phyloP scores from a whole-genome alignment of 2,888 invertebrate genomes.

The Exephanes ischioxanthus region DNA sequence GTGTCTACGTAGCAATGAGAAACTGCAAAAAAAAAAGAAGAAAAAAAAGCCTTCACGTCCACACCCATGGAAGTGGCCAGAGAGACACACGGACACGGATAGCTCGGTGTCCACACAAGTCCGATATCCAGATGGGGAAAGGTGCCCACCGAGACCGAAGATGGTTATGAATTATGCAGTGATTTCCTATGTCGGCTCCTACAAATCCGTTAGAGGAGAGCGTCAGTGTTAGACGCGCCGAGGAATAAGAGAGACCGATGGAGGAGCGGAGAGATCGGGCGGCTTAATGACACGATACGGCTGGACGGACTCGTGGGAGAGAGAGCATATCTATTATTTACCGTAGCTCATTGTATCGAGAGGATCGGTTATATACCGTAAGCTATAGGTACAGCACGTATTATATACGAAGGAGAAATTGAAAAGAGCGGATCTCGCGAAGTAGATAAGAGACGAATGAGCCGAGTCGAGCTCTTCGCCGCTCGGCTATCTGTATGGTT shows the following conservation, averaged over 20 bases:
- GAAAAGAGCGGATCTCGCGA: conserved; percentile 65
- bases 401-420: conserved; percentile 62
- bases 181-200: conserved; percentile 52
- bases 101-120: conserved; percentile 16
- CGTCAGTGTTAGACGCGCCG: conserved; percentile 12
- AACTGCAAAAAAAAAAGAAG: background rate
- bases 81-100: background rate
- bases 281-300: conserved; percentile 71
- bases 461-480: conserved; percentile 24
- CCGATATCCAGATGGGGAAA: conserved; percentile 54
- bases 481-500: conserved; percentile 64
- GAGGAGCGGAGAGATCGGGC: conserved; percentile 45
- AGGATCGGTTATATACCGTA: conserved; percentile 60
- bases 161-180: conserved; percentile 65
- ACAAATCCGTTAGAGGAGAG: conserved; percentile 23
- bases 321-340: conserved; percentile 72
- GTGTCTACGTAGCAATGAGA: conserved; percentile 24
- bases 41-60: conserved; percentile 20
- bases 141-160: conserved; percentile 41
- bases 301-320: conserved; percentile 68
- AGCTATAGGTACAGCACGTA: conserved; percentile 2
- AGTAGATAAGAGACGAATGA: conserved; percentile 68
- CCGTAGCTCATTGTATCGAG: conserved; percentile 70
- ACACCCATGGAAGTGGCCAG: conserved; percentile 8
- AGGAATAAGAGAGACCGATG: conserved; percentile 18